Conservation (phyloP, 1,140 invertebrate genomes). For the Bombus consobrinus region DNA sequence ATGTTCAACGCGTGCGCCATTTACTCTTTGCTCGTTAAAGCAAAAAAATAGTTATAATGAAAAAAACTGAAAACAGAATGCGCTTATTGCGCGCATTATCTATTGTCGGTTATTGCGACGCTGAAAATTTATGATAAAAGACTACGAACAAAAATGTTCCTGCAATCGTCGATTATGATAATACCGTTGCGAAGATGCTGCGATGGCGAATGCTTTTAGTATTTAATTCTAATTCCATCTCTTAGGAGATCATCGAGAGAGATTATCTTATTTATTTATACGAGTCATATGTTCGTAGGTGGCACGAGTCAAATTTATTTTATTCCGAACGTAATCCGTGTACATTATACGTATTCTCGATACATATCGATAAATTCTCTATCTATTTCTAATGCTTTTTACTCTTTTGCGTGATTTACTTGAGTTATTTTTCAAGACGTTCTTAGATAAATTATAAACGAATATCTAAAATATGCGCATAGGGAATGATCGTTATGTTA, state of each 20-base stretch:
- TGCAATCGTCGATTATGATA: slow-evolving; percentile 45
- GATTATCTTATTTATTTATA: slow-evolving; percentile 9
- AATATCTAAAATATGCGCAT: background rate
- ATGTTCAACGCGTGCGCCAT: slow-evolving; percentile 81
- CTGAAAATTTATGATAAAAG: slow-evolving; percentile 55
- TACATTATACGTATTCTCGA: background rate
- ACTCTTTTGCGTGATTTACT: background rate
- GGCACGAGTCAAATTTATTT: background rate
- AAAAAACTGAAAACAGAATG: slow-evolving; percentile 19
- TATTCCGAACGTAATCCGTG: too few relatives aligned
- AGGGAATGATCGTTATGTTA: background rate
- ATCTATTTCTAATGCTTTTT: background rate
- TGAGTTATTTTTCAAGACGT: background rate
- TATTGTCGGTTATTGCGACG: slow-evolving; percentile 56
- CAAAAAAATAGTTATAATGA: slow-evolving; percentile 38
- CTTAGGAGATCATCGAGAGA: background rate
- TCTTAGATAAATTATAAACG: background rate
- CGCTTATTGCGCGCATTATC: slow-evolving; percentile 31
- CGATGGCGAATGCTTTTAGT: slow-evolving; percentile 59
- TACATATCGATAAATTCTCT: background rate
- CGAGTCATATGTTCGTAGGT: background rate
- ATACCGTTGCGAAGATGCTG: slow-evolving; percentile 53
- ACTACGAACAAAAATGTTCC: slow-evolving; percentile 39
- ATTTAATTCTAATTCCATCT: slow-evolving; percentile 66
- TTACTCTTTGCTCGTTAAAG: slow-evolving; percentile 73